Evolutionary conservation across 1,140 invertebrate species (phyloP), one percentile per base, ranked within the genome.

Genomic region (Diabrotica virgifera): DNA sequence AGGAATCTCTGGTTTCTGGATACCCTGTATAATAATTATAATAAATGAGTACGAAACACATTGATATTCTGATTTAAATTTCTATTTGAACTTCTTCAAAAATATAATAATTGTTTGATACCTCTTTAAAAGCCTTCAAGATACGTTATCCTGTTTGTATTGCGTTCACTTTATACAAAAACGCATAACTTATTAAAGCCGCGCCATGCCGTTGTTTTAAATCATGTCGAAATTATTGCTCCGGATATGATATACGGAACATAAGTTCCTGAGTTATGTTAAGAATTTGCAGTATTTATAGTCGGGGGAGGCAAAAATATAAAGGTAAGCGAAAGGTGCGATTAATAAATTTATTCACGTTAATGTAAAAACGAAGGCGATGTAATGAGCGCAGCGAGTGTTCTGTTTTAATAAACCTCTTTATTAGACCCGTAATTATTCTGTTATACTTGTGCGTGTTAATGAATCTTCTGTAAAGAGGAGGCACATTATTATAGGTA

Each of bases 251-350:
- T 46, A 46, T 46, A 46, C 1, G 5, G n/a, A 10, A 46, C 40
- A 46, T 46, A 46, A 46, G 40, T 46, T 46, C 40, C 24, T 24
- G 1, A 24, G 24, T 24, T 24, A 46, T 46, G 40, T 46, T 46
- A 46, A 46, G 40, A 46, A 46, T 46, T 46, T 46, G 8, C 40
- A 46, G 40, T n/a, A 46, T 46, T 46, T 46, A 46, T 46, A 46
- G 40, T n/a, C 8, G n/a, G 6, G 40, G 40, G 40, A 46, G 6
- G 40, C 40, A 46, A 46, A 46, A 46, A 46, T 46, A 46, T 46
- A 46, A 46, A 10, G 40, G 5, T 8, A 46, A 46, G 40, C 40
- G n/a, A 10, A 46, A 46, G n/a, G 40, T 46, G 40, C 40, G 40
- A 46, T 46, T 46, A 46, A 46, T 46, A 46, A 46, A 8, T 10